A percentile compares a stretch with the other conserved stretches of the same genome.
Conservation (phyloP, 2,888 invertebrate genomes). For the Caenorhabditis uteleia region DNA sequence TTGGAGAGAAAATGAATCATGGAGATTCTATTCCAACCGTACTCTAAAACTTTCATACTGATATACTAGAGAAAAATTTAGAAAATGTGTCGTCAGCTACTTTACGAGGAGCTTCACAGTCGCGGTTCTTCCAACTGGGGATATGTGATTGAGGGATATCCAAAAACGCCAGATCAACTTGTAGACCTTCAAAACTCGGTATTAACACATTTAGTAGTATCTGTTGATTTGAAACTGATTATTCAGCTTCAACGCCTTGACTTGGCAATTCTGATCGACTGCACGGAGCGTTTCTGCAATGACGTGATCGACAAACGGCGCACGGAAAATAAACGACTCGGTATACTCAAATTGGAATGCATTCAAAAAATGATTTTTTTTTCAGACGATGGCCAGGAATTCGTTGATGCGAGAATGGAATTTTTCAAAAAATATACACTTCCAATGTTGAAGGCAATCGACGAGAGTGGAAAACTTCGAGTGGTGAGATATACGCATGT, state of each 20-base stretch:
- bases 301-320: slow-evolving; percentile 50
- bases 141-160: slow-evolving; percentile 72
- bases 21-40: slow-evolving; percentile 68
- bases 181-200: slow-evolving; percentile 68
- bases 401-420: slow-evolving; percentile 83
- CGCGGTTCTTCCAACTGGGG: slow-evolving; percentile 69
- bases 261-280: slow-evolving; percentile 84
- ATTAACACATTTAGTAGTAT: background rate
- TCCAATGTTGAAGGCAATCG: slow-evolving; percentile 86
- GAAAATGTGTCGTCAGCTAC: slow-evolving; percentile 70
- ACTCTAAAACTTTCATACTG: slow-evolving; percentile 1
- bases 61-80: slow-evolving; percentile 42
- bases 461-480: slow-evolving; percentile 81
- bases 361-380: background rate
- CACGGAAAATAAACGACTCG: slow-evolving; percentile 17
- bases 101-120: slow-evolving; percentile 68
- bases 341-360: slow-evolving; percentile 3
- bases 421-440: slow-evolving; percentile 85
- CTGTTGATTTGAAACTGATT: background rate
- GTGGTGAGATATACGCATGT: slow-evolving; percentile 77
- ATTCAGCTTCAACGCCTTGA: slow-evolving; percentile 73
- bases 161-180: slow-evolving; percentile 70
- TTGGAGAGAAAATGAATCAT: slow-evolving; percentile 66
- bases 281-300: slow-evolving; percentile 79
- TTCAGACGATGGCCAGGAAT: slow-evolving; percentile 83